phyloP scores from a whole-genome alignment of 2,797 vertebrate genomes.

The Xiphorhynchus erythropygius region DNA sequence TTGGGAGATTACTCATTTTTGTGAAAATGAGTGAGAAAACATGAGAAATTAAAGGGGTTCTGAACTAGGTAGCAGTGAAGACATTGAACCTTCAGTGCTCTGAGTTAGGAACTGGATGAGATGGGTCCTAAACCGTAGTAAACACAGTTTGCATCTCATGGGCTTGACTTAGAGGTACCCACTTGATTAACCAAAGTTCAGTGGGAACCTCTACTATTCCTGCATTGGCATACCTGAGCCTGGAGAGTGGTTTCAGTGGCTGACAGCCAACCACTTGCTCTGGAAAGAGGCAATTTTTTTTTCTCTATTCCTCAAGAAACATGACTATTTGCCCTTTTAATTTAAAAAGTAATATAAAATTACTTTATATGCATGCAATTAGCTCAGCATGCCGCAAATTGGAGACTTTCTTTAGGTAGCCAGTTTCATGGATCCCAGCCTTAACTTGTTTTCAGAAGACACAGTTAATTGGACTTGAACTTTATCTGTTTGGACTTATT shows the following conservation, averaged over 20 bases:
- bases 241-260: not conserved
- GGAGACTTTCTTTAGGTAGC: not conserved
- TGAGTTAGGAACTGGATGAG: not conserved
- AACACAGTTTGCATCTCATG: not conserved
- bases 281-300: not conserved
- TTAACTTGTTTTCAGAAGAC: not conserved
- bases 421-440: not conserved
- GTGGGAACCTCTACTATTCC: not conserved
- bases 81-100: not conserved
- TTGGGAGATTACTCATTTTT: slow-evolving; percentile 39
- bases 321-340: not conserved
- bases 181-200: not conserved
- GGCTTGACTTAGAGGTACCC: not conserved
- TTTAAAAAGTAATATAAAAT: not conserved
- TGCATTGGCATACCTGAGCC: not conserved
- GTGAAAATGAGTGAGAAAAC: not conserved
- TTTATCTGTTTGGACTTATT: not conserved
- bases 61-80: not conserved
- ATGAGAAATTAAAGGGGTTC: not conserved
- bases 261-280: not conserved
- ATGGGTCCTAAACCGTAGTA: not conserved
- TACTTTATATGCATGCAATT: not conserved
- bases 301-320: not conserved
- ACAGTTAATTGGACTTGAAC: not conserved
- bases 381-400: not conserved